Evolutionary conservation across 1,140 invertebrate genomes (phyloP).

Genomic region (Drosophila pallidifrons): DNA sequence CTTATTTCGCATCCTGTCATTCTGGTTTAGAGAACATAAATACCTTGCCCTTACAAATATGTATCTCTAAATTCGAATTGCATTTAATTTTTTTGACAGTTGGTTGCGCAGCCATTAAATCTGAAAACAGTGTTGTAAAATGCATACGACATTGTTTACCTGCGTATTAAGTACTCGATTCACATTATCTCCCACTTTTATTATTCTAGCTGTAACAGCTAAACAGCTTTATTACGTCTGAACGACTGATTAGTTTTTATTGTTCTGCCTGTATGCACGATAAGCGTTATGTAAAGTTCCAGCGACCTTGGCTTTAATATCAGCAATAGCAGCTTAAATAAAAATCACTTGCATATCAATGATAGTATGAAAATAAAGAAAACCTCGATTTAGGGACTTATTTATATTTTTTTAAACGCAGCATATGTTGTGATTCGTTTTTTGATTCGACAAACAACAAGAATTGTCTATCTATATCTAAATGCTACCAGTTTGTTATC

Average conservation of each 20-base stretch:
- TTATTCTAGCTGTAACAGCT: constrained; percentile 27
- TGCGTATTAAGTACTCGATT: constrained; percentile 21
- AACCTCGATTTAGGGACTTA: constrained; percentile 12
- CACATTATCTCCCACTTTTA: constrained; percentile 26
- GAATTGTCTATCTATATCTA: constrained; percentile 28
- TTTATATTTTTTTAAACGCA: constrained; percentile 41
- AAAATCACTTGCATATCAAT: no score
- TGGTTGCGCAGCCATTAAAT: constrained; percentile 35
- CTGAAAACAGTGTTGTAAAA: constrained; percentile 28
- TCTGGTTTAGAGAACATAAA: constrained; percentile 14
- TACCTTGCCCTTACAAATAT: neutral
- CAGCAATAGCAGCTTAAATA: constrained; percentile 9
- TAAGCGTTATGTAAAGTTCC: constrained; percentile 36
- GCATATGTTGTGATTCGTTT: constrained; percentile 42
- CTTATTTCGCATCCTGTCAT: constrained; percentile 8
- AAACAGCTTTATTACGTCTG: constrained; percentile 31
- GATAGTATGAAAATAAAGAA: no score
- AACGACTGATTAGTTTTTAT: constrained; percentile 10
- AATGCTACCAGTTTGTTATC: constrained; percentile 42
- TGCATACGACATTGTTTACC: constrained; percentile 25
- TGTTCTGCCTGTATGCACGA: constrained; percentile 10
- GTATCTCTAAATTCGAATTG: neutral
- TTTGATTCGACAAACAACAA: constrained; percentile 14
- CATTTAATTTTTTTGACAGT: constrained; percentile 17
- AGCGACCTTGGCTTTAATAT: constrained; percentile 44